Evolutionary conservation across 1,140 invertebrate species (phyloP), one percentile per base, ranked within the genome.

Genomic region (Diabrotica virgifera): DNA sequence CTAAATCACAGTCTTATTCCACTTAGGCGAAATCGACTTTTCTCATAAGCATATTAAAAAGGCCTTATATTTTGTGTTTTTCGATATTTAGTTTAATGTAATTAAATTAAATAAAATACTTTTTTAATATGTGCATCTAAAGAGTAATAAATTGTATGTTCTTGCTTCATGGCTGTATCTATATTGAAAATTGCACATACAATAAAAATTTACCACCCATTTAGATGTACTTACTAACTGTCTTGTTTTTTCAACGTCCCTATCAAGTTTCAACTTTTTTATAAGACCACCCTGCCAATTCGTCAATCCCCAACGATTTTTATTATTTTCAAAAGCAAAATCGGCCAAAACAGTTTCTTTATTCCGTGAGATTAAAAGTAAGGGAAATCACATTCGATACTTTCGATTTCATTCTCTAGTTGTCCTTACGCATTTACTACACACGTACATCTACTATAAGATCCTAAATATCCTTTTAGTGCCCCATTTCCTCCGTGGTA

Each of bases 401-500:
- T 46, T 46, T 46, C 40, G 40, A 10, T 46, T 46, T 46, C 40
- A 46, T 46, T 46, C n/a, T 46, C 3, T 46, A 10, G 40, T 46
- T 46, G 40, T 46, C 40, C 40, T 46, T 8, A 46, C n/a, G 40
- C 40, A 46, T 46, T 46, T 46, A 46, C 40, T 46, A 46, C 40
- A 46, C 40, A 46, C 40, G 40, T 46, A 46, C 40, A 6, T 10
- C 5, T 46, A 46, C 40, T 46, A 46, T 46, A 46, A 24, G 40
- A 46, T 46, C 40, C 40, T 46, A 46, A 46, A 46, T 46, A 46
- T 46, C 40, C 40, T 46, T 46, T 46, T 46, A 46, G 40, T 46
- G 40, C 40, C 40, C 40, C n/a, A 46, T 46, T 46, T 46, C n/a
- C 40, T 46, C 24, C 24, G 24, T 10, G 40, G 40, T 46, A 46